Percentiles rank a stretch among this genome's conserved stretches.
Evolutionary conservation across 2,888 invertebrate genomes (phyloP).

Genomic region (Cabera pusaria): DNA sequence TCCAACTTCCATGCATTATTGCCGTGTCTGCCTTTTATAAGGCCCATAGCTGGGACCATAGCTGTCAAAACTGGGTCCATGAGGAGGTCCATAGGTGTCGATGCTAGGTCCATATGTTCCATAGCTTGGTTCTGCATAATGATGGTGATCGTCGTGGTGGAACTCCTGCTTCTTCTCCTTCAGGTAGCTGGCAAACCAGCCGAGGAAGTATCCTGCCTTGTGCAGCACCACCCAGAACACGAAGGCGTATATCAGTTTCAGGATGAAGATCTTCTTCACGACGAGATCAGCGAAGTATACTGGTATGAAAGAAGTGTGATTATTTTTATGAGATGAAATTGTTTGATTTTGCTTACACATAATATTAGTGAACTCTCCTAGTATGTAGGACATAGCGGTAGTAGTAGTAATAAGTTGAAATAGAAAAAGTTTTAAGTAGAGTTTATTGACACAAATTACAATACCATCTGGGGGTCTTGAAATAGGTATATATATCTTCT

Average conservation of each 20-base stretch:
- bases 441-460: no score
- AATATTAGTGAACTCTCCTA: no score
- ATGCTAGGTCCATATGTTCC: constrained; percentile 17
- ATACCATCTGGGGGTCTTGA: no score
- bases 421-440: no score
- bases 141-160: constrained; percentile 41
- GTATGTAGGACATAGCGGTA: no score
- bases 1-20: no score
- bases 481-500: no score
- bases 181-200: constrained; percentile 68
- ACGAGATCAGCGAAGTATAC: constrained; percentile 70
- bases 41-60: constrained; percentile 35
- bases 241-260: constrained; percentile 71
- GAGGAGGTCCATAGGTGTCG: constrained; percentile 4
- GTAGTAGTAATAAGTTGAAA: no score
- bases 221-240: constrained; percentile 69
- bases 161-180: constrained; percentile 63
- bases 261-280: constrained; percentile 70
- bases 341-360: no score
- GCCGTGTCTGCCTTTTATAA: constrained; percentile 33
- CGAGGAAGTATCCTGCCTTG: constrained; percentile 74
- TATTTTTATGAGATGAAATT: no score
- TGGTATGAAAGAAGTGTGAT: constrained; percentile 38
- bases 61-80: constrained; percentile 8
- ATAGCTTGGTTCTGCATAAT: constrained; percentile 39